Evolutionary conservation across 2,888 invertebrate genomes (phyloP).

Genomic region (Carpatolechia fugitivella): DNA sequence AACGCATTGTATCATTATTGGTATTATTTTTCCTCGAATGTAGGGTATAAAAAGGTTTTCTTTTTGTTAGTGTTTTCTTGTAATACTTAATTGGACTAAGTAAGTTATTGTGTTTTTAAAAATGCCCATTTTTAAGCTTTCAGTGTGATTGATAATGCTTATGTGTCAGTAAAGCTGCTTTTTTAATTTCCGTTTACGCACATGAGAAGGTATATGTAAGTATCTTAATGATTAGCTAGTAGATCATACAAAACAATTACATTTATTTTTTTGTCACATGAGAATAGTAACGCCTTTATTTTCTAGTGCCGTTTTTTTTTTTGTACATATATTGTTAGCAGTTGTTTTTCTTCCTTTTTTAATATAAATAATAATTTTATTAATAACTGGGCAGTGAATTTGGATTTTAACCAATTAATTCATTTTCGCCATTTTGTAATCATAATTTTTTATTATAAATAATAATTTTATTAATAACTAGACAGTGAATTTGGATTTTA

Average conservation of each 20-base stretch:
- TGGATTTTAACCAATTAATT: too few species aligned
- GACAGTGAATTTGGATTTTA: too few species aligned
- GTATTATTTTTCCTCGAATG: neutral
- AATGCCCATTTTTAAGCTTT: conserved; percentile 75
- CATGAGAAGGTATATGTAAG: conserved; percentile 50
- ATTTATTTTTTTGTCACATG: neutral
- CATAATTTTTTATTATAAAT: too few species aligned
- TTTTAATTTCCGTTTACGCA: conserved; percentile 52
- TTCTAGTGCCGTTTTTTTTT: neutral
- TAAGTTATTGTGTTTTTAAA: conserved; percentile 24
- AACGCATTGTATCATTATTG: too few species aligned
- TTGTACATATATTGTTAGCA: neutral
- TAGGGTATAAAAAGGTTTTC: too few species aligned
- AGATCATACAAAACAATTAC: neutral
- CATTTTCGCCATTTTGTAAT: too few species aligned
- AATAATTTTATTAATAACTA: too few species aligned
- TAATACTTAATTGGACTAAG: neutral
- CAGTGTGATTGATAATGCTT: conserved; percentile 53
- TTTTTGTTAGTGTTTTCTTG: neutral
- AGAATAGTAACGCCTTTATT: too few species aligned
- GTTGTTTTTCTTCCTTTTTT: too few species aligned
- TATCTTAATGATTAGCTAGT: conserved; percentile 23
- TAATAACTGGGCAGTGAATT: too few species aligned
- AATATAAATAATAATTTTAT: too few species aligned
- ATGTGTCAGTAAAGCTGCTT: conserved; percentile 47